Conservation (phyloP, 2,888 invertebrate genomes). For the Crossocerus cetratus region DNA sequence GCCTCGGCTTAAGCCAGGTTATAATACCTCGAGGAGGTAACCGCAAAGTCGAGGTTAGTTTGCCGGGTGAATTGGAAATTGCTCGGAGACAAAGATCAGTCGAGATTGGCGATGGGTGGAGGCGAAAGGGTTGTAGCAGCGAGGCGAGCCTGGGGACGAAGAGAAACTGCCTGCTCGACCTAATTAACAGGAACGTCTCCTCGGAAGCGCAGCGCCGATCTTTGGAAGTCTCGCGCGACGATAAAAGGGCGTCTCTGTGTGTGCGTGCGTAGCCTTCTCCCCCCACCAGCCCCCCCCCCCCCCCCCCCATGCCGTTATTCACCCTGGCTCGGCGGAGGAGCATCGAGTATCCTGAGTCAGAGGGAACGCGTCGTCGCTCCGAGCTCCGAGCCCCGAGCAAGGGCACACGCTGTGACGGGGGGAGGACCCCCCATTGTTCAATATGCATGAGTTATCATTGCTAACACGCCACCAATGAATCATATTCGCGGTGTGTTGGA, state of each 20-base stretch:
- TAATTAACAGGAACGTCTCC: slow-evolving; percentile 48
- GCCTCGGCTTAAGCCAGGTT: no score
- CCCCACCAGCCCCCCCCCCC: no score
- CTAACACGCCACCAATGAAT: slow-evolving; percentile 63
- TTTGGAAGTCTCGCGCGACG: slow-evolving; percentile 28
- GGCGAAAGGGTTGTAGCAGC: slow-evolving; percentile 9
- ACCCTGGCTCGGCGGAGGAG: slow-evolving; percentile 29
- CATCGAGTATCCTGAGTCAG: slow-evolving; percentile 51
- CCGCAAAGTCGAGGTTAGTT: no score
- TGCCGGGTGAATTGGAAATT: no score
- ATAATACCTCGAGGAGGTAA: no score
- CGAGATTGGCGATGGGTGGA: slow-evolving; percentile 46
- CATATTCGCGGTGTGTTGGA: slow-evolving; percentile 52
- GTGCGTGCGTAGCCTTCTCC: no score
- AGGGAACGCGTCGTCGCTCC: slow-evolving; percentile 36
- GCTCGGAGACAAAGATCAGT: slow-evolving; percentile 6
- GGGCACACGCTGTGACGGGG: background rate
- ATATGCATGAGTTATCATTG: slow-evolving; percentile 71
- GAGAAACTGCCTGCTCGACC: slow-evolving; percentile 42
- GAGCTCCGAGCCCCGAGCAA: background rate
- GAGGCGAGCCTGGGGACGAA: background rate
- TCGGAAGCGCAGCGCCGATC: slow-evolving; percentile 40
- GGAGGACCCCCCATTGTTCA: slow-evolving; percentile 60
- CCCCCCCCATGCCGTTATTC: background rate
- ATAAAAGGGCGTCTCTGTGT: slow-evolving; percentile 34